Conservation (phyloP, 2,888 invertebrate genomes). For the Scaptomyza parva region DNA sequence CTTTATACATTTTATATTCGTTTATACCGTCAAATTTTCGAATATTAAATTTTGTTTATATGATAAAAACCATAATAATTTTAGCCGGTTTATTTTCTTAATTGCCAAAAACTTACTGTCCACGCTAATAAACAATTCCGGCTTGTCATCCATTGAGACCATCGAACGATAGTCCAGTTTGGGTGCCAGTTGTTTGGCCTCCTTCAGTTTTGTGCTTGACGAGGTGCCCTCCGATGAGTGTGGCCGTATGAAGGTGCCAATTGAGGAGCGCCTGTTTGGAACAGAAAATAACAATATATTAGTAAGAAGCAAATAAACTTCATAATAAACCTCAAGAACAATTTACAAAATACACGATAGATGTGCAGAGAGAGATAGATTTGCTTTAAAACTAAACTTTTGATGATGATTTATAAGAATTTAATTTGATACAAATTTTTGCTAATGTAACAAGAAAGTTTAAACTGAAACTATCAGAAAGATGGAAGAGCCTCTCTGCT, state of each 20-base stretch:
- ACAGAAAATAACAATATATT: slow-evolving; percentile 1
- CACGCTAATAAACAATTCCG: slow-evolving; percentile 96
- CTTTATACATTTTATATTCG: too few relatives aligned
- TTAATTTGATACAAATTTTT: slow-evolving; percentile 16
- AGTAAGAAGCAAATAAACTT: not conserved
- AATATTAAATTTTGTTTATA: not conserved
- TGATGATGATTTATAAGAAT: slow-evolving; percentile 3
- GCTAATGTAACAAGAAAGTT: slow-evolving; percentile 20
- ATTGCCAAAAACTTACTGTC: slow-evolving; percentile 96
- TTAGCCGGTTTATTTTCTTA: too few relatives aligned
- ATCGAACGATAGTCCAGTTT: slow-evolving; percentile 95
- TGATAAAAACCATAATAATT: too few relatives aligned
- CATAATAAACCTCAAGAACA: slow-evolving; percentile 20
- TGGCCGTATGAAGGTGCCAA: slow-evolving; percentile 93
- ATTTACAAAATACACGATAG: slow-evolving; percentile 20
- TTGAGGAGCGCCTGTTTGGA: slow-evolving; percentile 90
- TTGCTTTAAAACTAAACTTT: slow-evolving; percentile 11
- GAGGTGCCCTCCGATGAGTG: slow-evolving; percentile 89
- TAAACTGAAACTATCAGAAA: slow-evolving; percentile 2
- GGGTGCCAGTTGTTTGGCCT: slow-evolving; percentile 91
- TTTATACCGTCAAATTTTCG: too few relatives aligned
- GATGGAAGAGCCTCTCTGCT: not conserved
- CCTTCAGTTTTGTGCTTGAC: slow-evolving; percentile 86
- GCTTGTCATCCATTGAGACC: slow-evolving; percentile 97
- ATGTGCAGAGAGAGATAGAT: not conserved